Base-by-base conservation (phyloP, 30 jellyfish, hydroid and myxozoan species). In the Clytia hemisphaerica region DNA sequence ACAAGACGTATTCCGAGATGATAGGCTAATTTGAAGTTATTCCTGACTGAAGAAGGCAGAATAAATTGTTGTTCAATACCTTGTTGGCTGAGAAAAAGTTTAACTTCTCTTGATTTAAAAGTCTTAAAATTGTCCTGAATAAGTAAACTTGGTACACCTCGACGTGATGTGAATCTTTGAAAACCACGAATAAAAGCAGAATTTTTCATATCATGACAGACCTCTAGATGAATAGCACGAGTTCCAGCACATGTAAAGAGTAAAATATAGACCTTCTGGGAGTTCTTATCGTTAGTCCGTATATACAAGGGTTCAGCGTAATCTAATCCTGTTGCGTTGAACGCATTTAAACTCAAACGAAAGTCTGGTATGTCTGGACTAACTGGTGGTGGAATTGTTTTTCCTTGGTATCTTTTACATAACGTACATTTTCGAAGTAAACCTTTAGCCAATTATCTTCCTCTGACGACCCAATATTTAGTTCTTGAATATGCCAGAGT, bases 281-380 rank as follows among this genome's bases (percentile, higher is more conserved):
- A 21, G 73, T 67, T 57, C 29, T 19, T 37, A 16, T n/a, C 18
- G 10, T 9, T 14, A 14, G 60, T 31, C 33, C 48, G 29, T 15
- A 19, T 15, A 37, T 29, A 30, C 37, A 62, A 62, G 19, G n/a
- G n/a, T n/a, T n/a, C n/a, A n/a, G n/a, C n/a, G n/a, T n/a, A n/a
- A n/a, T n/a, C n/a, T n/a, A n/a, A n/a, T n/a, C n/a, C n/a, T n/a
- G n/a, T n/a, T n/a, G n/a, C n/a, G n/a, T n/a, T n/a, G n/a, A n/a
- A n/a, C n/a, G n/a, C n/a, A n/a, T n/a, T n/a, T 29, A 16, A 1
- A 37, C 37, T 47, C 19, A 67, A 27, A 42, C 80, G 78, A 67
- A 25, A 67, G 18, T 67, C 77, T 21, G 55, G 53, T 49, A 67
- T 24, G 25, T 67, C 80, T 18, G 80, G 80, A 46, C 78, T n/a